A percentile compares a stretch with the other conserved stretches of the same genome.
Evolutionary conservation across 2,797 vertebrate species (phyloP).

Genomic region (Anableps anableps): DNA sequence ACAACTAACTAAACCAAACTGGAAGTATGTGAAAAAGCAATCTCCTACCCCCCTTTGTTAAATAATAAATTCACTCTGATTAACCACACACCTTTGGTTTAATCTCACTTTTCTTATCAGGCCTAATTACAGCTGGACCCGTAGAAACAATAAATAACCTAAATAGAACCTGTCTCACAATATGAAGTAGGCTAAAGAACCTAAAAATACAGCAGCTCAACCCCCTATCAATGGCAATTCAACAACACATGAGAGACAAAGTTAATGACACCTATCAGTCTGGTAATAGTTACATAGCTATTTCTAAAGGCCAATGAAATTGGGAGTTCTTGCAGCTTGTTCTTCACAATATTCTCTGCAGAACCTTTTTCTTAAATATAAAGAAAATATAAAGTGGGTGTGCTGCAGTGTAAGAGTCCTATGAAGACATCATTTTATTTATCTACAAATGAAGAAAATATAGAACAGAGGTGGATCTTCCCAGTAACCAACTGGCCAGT

Average conservation of each 20-base stretch:
- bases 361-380: background rate
- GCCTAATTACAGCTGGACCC: background rate
- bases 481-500: background rate
- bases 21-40: background rate
- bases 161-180: background rate
- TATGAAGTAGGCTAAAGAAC: background rate
- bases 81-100: background rate
- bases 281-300: background rate
- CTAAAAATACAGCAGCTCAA: background rate
- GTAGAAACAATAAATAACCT: background rate
- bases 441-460: background rate
- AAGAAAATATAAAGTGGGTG: background rate
- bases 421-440: background rate
- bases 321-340: background rate
- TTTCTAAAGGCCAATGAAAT: background rate
- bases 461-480: background rate
- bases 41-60: background rate
- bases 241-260: background rate
- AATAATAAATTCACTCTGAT: background rate
- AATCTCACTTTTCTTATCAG: background rate
- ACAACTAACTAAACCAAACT: background rate
- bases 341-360: background rate
- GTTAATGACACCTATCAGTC: background rate
- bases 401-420: background rate
- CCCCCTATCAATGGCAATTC: background rate